Evolutionary conservation across 2,888 invertebrate genomes (phyloP), one percentile per base, ranked within the genome.

Genomic region (Choristoneura rosaceana): DNA sequence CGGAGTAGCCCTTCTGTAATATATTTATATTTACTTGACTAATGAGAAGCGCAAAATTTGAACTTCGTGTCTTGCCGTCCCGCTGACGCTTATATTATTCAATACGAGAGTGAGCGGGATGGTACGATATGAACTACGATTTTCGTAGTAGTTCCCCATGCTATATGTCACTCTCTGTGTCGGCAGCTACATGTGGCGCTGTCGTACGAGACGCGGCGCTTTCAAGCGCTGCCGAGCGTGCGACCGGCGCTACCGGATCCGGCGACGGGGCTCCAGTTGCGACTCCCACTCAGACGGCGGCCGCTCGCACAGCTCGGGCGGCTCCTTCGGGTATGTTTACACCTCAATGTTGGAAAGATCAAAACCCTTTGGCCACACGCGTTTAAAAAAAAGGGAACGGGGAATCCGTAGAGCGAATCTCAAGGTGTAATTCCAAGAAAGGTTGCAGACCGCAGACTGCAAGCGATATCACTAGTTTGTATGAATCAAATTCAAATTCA

Each of bases 241-340:
- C 62, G 62, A 63, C 62, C 62, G 62, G 8, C 62, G 62, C 62
- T 47, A 63, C 62, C 0, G 2, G n/a, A 43, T 63, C 45, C 62
- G 62, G 33, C 14, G n/a, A 17, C 17, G 62, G 33, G 43, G 17
- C 14, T 63, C 25, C 25, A 55, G 55, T 9, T 62, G 43, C 62
- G 62, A 47, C 14, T 43, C 43, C 2, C 45, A 17, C 33, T 47
- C 14, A 0, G 47, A 43, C 25, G 45, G 33, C 14, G n/a, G 45
- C 14, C 10, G n/a, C 14, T 14, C 33, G 14, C 14, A 7, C 8
- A 63, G n/a, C 4, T 63, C 62, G 3, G 9, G 9, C 45, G 14
- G 33, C 0, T 63, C 62, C 8, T 45, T 3, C 62, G 43, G 45
- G 62, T 63, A 62, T n/a, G 61, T 25, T 25, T 25, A 0, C 25